Evolutionary conservation across 2,113 vertebrate species (phyloP).

Genomic region (Leptobrachium ailaonicum): DNA sequence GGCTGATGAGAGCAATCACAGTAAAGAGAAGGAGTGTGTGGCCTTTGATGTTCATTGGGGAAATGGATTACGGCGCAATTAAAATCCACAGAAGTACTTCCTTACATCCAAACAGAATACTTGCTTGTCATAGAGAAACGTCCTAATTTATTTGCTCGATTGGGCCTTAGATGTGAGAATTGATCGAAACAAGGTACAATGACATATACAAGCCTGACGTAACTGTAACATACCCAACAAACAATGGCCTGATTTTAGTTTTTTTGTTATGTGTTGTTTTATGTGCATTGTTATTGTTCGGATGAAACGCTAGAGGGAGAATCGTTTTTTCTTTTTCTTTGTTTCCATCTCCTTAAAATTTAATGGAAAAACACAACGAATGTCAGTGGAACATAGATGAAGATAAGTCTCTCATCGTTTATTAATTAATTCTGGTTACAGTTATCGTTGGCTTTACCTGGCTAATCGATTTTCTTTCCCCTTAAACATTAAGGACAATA

Average conservation of each 20-base stretch:
- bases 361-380: no score
- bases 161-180: neutral
- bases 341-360: no score
- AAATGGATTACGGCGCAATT: conserved; percentile 62
- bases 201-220: neutral
- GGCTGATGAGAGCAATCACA: conserved; percentile 64
- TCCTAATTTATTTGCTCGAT: neutral
- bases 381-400: no score
- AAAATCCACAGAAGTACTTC: conserved; percentile 54
- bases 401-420: no score
- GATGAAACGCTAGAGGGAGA: no score
- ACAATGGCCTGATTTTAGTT: neutral
- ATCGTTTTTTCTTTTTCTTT: no score
- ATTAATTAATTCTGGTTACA: no score
- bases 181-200: neutral
- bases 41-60: conserved; percentile 63
- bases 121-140: conserved; percentile 39
- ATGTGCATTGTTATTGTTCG: no score
- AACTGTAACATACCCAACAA: neutral
- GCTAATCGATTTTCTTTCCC: no score
- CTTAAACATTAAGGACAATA: no score
- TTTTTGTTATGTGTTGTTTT: neutral
- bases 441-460: no score
- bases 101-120: conserved; percentile 48
- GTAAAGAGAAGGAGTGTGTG: conserved; percentile 53